Conservation (phyloP, 2,113 vertebrate species). For the Nymphicus hollandicus region DNA sequence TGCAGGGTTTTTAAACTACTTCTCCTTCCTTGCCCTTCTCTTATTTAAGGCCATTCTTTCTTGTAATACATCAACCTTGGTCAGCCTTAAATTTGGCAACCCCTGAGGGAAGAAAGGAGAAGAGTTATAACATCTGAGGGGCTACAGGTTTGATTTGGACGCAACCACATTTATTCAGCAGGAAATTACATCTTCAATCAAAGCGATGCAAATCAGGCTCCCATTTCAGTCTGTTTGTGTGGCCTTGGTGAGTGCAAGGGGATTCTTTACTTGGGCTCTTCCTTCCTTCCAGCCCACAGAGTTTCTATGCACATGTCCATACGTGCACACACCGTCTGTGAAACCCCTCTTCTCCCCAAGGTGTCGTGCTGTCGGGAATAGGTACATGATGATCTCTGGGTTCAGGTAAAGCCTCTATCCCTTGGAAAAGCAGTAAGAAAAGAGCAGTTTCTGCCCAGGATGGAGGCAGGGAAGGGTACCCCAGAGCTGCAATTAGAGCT, state of each 20-base stretch:
- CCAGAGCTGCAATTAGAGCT: not conserved
- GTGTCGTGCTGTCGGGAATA: not conserved
- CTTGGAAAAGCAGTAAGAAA: not conserved
- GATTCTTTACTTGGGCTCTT: slow-evolving; percentile 28
- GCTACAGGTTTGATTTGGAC: slow-evolving; percentile 59
- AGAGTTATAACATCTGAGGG: slow-evolving; percentile 19
- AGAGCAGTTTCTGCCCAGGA: not conserved
- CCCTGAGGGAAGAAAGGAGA: slow-evolving; percentile 13
- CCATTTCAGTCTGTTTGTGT: slow-evolving; percentile 50
- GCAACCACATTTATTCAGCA: slow-evolving; percentile 35
- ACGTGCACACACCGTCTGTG: accelerated
- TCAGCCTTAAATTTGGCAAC: slow-evolving; percentile 56
- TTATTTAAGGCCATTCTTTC: not conserved
- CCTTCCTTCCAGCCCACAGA: not conserved
- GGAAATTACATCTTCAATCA: slow-evolving; percentile 64
- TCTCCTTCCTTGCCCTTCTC: slow-evolving; percentile 9
- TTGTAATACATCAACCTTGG: slow-evolving; percentile 53
- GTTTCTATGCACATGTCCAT: accelerated
- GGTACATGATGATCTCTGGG: not conserved
- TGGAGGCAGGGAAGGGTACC: not conserved
- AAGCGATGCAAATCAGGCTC: slow-evolving; percentile 25
- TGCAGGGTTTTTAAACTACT: not conserved
- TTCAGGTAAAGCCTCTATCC: not conserved
- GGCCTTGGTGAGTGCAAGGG: slow-evolving; percentile 32
- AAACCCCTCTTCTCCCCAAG: not conserved